Conservation (phyloP, 2,113 vertebrate genomes). For the Ptyas mucosa region DNA sequence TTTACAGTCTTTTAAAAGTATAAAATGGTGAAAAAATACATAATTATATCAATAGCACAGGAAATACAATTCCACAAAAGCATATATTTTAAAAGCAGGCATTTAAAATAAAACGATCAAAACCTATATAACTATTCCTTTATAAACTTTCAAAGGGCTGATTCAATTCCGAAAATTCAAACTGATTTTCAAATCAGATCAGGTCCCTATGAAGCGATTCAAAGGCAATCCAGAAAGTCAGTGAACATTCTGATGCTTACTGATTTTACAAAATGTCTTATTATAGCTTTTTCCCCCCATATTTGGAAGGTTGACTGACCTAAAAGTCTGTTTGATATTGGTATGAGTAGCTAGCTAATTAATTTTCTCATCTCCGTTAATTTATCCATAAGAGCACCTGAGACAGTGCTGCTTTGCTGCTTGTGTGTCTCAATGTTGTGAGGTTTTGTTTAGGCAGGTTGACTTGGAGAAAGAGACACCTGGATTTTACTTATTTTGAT, state of each 20-base stretch:
- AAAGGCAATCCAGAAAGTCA: not conserved
- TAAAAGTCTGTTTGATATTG: not conserved
- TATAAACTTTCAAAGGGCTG: not conserved
- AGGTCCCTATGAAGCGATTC: not conserved
- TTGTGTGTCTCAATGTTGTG: not conserved
- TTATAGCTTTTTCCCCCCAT: not conserved
- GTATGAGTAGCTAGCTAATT: not conserved
- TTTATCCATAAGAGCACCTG: not conserved
- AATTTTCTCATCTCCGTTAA: not conserved
- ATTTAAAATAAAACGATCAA: not conserved
- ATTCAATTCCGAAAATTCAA: not conserved
- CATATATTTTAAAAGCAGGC: not conserved
- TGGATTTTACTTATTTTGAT: not conserved
- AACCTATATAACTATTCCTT: not conserved
- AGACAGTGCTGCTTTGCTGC: not conserved
- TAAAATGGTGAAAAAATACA: not conserved
- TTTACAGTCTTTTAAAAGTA: not conserved
- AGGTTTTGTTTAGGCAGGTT: not conserved
- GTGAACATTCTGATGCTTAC: not conserved
- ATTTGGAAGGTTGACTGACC: not conserved
- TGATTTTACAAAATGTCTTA: not conserved
- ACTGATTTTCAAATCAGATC: not conserved
- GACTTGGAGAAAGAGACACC: not conserved
- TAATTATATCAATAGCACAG: not conserved
- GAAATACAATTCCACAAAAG: not conserved